Evolutionary conservation across 30 jellyfish, hydroid and myxozoan species (phyloP).

Genomic region (Turritopsis dohrnii): DNA sequence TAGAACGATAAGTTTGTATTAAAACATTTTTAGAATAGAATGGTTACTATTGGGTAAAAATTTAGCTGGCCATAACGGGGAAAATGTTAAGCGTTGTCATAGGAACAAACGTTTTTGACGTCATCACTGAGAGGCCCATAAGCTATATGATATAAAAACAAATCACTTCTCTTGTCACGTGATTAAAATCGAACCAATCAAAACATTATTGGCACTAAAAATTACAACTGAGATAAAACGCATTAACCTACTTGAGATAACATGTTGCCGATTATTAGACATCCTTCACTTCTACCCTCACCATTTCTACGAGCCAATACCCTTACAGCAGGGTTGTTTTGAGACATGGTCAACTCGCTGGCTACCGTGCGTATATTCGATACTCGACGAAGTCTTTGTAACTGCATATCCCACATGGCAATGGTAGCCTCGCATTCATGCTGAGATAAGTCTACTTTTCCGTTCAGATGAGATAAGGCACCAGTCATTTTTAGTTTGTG

Average conservation of each 20-base stretch:
- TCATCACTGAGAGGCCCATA: no score
- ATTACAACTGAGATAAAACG: no score
- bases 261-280: conserved; percentile 55
- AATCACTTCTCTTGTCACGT: no score
- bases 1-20: no score
- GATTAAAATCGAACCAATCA: not conserved
- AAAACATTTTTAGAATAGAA: no score
- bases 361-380: conserved; percentile 58
- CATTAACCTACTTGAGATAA: conserved; percentile 49
- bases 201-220: no score
- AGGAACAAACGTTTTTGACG: no score
- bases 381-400: conserved; percentile 61
- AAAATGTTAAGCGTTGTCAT: no score
- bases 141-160: no score
- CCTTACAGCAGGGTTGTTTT: conserved; percentile 74
- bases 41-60: no score
- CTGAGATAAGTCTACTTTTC: conserved; percentile 47
- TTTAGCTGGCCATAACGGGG: no score
- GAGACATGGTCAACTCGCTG: conserved; percentile 45
- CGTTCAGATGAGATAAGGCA: conserved; percentile 23
- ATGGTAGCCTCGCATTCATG: conserved; percentile 56
- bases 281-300: conserved; percentile 52
- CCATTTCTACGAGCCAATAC: conserved; percentile 68
- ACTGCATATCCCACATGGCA: conserved; percentile 61
- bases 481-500: conserved; percentile 27